Base-by-base conservation (phyloP, 1,140 invertebrate genomes). In the Sarcophaga bullata region DNA sequence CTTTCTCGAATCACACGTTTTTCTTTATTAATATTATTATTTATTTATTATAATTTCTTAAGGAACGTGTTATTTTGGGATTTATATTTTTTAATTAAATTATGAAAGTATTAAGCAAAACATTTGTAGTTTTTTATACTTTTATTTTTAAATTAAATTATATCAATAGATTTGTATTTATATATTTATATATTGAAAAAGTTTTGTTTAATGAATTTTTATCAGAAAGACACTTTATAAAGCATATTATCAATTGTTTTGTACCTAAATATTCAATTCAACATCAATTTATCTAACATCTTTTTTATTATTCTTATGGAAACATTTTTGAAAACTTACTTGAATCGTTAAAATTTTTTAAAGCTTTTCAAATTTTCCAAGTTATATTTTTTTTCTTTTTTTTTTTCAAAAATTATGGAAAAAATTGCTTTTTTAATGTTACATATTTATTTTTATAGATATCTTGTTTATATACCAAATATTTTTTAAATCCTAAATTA, bases 311-410 rank as follows among this genome's bases (percentile, higher is more conserved):
- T 78, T 78, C 25, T 50, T 78, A 50, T 78, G 75, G 48, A 52
- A 78, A 52, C n/a, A 15, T 78, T 52, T 78, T 19, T 78, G 48
- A 78, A 68, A 49, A 78, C 75, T 78, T 78, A 78, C 75, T 78
- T 78, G 75, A 78, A 78, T 78, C 75, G 50, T 78, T 6, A 47
- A 47, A 11, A 13, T 73, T 72, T 47, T n/a, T n/a, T 15, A 37
- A 78, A 78, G 19, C 17, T 25, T 68, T 68, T 68, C 8, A 78
- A 52, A 78, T 50, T 78, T 78, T 78, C 48, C 75, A 17, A 19
- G 9, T 50, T 15, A 50, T 78, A 25, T 17, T 0, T 11, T 48
- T 49, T 73, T 73, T 48, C 11, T 75, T 6, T 49, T 17, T 76
- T 76, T 76, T 78, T 17, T 25, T 78, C n/a, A 78, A 78, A 78